phyloP scores from a whole-genome alignment of 2,888 invertebrate genomes.

The Clanis bilineata region DNA sequence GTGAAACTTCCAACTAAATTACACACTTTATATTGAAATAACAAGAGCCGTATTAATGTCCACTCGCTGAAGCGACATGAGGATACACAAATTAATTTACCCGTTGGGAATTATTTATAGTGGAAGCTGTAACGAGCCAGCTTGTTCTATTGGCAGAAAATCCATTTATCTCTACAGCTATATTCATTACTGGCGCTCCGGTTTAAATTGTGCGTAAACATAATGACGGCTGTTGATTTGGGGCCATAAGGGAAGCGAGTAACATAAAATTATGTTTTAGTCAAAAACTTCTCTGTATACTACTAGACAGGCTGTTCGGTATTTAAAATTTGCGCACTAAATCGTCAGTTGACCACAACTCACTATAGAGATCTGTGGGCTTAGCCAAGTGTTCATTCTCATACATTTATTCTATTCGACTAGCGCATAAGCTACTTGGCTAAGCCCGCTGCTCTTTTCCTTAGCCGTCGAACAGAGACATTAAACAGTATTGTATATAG shows the following conservation, averaged over 20 bases:
- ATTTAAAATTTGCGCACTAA: too few relatives aligned
- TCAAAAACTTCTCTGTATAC: too few relatives aligned
- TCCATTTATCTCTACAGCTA: conserved; percentile 53
- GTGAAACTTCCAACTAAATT: not conserved
- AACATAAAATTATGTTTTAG: not conserved
- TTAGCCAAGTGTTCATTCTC: too few relatives aligned
- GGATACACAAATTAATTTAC: conserved; percentile 8
- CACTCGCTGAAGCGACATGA: conserved; percentile 8
- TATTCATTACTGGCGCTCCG: conserved; percentile 55
- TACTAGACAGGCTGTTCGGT: too few relatives aligned
- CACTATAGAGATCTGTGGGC: too few relatives aligned
- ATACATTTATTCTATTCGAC: too few relatives aligned
- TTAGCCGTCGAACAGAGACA: too few relatives aligned
- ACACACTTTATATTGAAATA: not conserved
- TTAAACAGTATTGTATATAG: too few relatives aligned
- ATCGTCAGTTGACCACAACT: too few relatives aligned
- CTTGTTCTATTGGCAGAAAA: conserved; percentile 47
- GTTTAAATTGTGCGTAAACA: conserved; percentile 66
- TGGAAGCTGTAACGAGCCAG: conserved; percentile 28
- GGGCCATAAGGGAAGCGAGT: conserved; percentile 33
- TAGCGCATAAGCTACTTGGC: too few relatives aligned
- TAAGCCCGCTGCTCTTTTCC: too few relatives aligned
- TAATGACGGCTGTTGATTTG: conserved; percentile 49
- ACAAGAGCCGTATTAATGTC: not conserved
- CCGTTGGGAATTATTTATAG: conserved; percentile 17